Evolutionary conservation across 2,797 vertebrate genomes (phyloP), one percentile per base, ranked within the genome.

Genomic region (Argyrosomus regius): DNA sequence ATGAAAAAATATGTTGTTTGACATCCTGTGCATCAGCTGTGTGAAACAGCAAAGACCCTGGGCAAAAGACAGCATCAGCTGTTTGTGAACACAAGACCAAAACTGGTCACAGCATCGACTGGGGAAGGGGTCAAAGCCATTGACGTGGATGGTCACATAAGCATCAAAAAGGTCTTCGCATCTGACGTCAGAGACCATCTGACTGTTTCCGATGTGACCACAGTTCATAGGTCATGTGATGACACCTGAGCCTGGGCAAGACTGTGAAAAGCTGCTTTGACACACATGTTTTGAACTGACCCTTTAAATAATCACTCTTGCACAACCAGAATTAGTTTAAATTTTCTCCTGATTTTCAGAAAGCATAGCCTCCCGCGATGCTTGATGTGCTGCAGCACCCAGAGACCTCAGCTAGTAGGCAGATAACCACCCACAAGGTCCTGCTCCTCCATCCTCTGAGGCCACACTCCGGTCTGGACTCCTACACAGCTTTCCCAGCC

Each of bases 391-490:
- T 53, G 50, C 10, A 62, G 52, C 72, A 39, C 8, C 52, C 2
- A 4, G 12, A 57, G 24, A 43, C 60, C 80, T 75, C 69, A 54
- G 71, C 68, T 72, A 45, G 82, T 79, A 62, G 71, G 77, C 71
- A 78, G 62, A 18, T 12, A 46, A 58, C 79, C 79, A 50, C 87
- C 87, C 76, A 86, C 77, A 5, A 60, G 65, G 72, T 60, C 50
- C 46, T 22, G 53, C 63, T 52, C 79, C 80, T 80, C 73, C 74
- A 46, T 72, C 72, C 82, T 50, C 63, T 71, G 69, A 72, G 82
- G 78, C 82, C 84, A 73, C 75, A 31, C 88, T 84, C 63, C 26
- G 78, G 78, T 74, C 84, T 84, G 80, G 69, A 89, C 88, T 80
- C 90, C 89, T 49, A 88, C 91, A 65, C 88, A 75, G 62, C 50